Base-by-base conservation (phyloP, 2,888 invertebrate genomes). In the Pristionchus japonicus region DNA sequence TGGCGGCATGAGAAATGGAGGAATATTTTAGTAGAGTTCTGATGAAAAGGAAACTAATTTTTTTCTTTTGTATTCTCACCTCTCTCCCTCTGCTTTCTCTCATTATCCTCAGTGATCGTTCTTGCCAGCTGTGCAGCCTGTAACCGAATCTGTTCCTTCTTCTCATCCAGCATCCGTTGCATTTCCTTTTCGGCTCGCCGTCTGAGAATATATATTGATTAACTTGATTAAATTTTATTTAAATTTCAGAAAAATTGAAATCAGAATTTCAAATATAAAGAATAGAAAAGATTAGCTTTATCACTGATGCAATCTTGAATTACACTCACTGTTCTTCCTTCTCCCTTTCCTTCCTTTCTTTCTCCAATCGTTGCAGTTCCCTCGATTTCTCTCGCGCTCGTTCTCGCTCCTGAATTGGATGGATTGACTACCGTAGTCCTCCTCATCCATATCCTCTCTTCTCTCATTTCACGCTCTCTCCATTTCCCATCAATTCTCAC, bases 61-160 rank as follows among this genome's bases (percentile, higher is more conserved):
- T n/a, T n/a, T n/a, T n/a, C n/a, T 57, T 57, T 57, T 20, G 17
- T 49, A 0, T 40, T 17, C 85, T 40, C 34, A 57, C 64, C 40
- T 47, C 52, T 85, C 64, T 85, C 61, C 40, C 43, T 61, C 37
- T n/a, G 23, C 40, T 43, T 61, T 43, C 83, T 84, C 37, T 84
- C 83, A 13, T 84, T 52, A 23, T 85, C 64, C 15, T 47, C 31
- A 11, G 27, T 64, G n/a, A 57, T 40, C 37, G 37, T n/a, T 15
- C 49, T 31, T 23, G 52, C 84, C 34, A 52, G 15, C 34, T 34
- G 34, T 7, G 80, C 80, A 23, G 80, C 57, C n/a, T 84, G 20
- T 43, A 47, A 27, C 37, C 61, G 43, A n/a, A 52, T 57, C 31
- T 84, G 27, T 20, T 43, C 47, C 61, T 40, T 84, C 84, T 84